Conservation (phyloP, 2,113 vertebrate genomes). For the Sinocyclocheilus grahami region DNA sequence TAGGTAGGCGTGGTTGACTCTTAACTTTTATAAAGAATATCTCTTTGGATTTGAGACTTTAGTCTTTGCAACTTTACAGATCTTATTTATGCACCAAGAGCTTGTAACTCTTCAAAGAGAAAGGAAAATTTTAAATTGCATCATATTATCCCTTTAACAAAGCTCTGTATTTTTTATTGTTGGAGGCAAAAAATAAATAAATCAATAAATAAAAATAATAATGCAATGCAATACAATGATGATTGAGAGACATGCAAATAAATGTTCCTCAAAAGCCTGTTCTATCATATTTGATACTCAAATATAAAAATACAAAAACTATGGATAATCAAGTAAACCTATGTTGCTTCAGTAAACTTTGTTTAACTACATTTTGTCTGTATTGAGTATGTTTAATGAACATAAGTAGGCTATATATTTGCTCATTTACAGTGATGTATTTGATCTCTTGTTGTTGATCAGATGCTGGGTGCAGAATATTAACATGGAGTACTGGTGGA, state of each 20-base stretch:
- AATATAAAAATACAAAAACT: background rate
- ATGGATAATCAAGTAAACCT: background rate
- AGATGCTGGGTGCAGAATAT: slow-evolving; percentile 90
- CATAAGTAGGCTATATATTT: background rate
- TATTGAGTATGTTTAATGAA: background rate
- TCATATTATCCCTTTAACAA: too few relatives aligned
- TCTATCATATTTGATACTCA: background rate
- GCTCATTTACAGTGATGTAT: background rate
- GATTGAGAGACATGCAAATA: background rate
- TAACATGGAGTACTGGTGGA: slow-evolving; percentile 98
- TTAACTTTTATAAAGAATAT: too few relatives aligned
- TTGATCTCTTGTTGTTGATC: background rate
- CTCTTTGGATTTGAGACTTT: too few relatives aligned
- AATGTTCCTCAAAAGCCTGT: background rate
- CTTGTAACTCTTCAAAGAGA: too few relatives aligned
- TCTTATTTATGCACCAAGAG: too few relatives aligned
- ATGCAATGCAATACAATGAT: background rate
- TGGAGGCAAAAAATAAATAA: too few relatives aligned
- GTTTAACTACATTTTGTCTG: slow-evolving; percentile 8
- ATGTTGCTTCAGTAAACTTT: background rate
- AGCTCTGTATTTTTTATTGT: too few relatives aligned
- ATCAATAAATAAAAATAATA: too few relatives aligned
- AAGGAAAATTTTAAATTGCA: too few relatives aligned
- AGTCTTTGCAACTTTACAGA: too few relatives aligned
- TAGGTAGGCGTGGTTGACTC: too few relatives aligned